Evolutionary conservation across 2,797 vertebrate genomes (phyloP), one percentile per base, ranked within the genome.

Genomic region (Orestias chungarensis): DNA sequence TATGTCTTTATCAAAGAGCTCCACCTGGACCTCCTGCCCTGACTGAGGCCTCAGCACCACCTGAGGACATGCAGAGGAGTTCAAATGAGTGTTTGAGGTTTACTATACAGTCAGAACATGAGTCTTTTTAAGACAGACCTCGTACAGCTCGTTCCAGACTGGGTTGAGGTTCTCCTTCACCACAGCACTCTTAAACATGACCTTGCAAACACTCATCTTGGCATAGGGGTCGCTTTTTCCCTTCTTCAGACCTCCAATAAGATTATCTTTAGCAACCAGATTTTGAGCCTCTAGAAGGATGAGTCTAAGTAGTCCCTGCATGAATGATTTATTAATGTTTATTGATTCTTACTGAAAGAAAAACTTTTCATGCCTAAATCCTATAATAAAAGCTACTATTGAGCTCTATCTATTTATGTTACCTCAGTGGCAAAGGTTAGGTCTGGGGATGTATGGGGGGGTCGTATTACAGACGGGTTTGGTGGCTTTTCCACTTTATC

Each of bases 201-300:
- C 73, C 1, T 92, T 94, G 25, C 93, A 95, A 1, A 95, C 80
- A 20, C 70, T 94, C 55, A 96, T 91, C 68, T 95, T 95, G 40
- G 94, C 94, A 0, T 99, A 99, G 0, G 98, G 98, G 86, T 99
- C 98, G 23, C 96, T 97, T 77, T 97, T 97, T 52, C 96, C 97
- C 85, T 96, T 96, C 76, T 95, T 87, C 88, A 97, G 72, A 4
- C 92, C 89, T 0, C 93, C 92, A 89, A 97, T 91, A 81, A 92
- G 90, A 68, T 95, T 97, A 86, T 98, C 97, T 78, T 97, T 97
- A 80, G 96, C 94, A 15, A 97, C 87, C 67, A 98, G 90, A 83
- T 92, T 90, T 87, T 96, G 92, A n/a, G 96, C 96, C 86, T 97
- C 95, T 83, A 97, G 55, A n/a, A 98, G 90, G 49, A 96, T 93